Percentiles rank a stretch among this genome's conserved stretches.
phyloP scores from a whole-genome alignment of 2,113 vertebrate genomes.

The Emydura subglobosa region DNA sequence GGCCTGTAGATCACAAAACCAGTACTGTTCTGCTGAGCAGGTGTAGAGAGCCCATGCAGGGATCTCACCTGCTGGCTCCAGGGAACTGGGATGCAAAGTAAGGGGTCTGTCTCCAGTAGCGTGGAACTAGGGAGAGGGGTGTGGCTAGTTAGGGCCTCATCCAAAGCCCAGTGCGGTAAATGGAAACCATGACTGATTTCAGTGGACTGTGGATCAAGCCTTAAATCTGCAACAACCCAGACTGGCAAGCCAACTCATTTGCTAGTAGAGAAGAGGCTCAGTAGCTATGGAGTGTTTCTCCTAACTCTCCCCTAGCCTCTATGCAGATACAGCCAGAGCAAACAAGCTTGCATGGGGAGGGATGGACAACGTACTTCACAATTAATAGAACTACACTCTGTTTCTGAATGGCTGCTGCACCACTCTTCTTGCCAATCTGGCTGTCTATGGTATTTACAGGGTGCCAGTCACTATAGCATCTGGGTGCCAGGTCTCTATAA shows the following conservation, averaged over 20 bases:
- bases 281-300: background rate
- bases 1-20: background rate
- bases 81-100: background rate
- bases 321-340: rapidly evolving
- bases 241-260: background rate
- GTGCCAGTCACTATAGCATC: slow-evolving; percentile 3
- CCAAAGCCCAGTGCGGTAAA: background rate
- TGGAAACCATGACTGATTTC: background rate
- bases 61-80: background rate
- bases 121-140: background rate
- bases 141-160: background rate
- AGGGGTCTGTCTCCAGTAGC: background rate
- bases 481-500: background rate
- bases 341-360: background rate
- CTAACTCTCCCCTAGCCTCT: background rate
- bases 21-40: background rate
- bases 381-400: background rate
- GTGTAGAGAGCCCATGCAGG: background rate
- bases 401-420: background rate
- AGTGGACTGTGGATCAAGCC: background rate
- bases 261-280: rapidly evolving
- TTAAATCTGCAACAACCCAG: background rate
- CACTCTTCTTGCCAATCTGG: background rate
- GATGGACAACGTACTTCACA: background rate
- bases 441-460: rapidly evolving